Evolutionary conservation across 2,888 invertebrate genomes (phyloP), one percentile per base, ranked within the genome.

Genomic region (Myopa tessellatipennis): DNA sequence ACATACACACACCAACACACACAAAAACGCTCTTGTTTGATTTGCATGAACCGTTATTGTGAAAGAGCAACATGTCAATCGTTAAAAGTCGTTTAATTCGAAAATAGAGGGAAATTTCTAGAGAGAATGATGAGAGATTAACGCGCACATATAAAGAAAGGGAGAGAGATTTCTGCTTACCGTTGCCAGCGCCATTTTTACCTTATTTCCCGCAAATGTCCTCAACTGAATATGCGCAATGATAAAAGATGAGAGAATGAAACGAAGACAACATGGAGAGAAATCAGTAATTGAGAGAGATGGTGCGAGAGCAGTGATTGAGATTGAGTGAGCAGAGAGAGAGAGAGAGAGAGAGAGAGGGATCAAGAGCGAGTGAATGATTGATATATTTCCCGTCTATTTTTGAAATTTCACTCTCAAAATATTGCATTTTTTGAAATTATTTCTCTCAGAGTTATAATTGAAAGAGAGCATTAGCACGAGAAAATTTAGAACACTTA

Each of bases 1-100:
- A 80, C 76, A 74, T 67, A 65, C 68, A 74, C 40, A 52, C 26
- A 58, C 61, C 71, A 61, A 63, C 75, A 65, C 68, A 74, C 40
- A 52, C 26, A 58, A 67, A 70, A 61, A 63, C 75, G 74, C 78
- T 80, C 80, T 52, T 14, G 1, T 50, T 50, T 8, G 14, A 50
- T 14, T 50, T 50, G 10, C 50, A 10, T 50, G 10, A 10, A 50
- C 50, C 50, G 50, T 10, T 10, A 50, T 8, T 50, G 50, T 10
- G 10, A 55, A n/a, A 55, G 16, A n/a, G 55, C 55, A 55, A n/a
- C 55, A n/a, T 16, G 10, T 5, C 5, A 55, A n/a, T 16, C 55
- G 55, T 16, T 55, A 55, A 55, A n/a, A n/a, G 3, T n/a, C 55
- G 14, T 55, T 55, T 55, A 55, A 5, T 45, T 45, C 45, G 6